Base-by-base conservation (phyloP, 2,113 vertebrate species). In the Chaenogobius annularis region DNA sequence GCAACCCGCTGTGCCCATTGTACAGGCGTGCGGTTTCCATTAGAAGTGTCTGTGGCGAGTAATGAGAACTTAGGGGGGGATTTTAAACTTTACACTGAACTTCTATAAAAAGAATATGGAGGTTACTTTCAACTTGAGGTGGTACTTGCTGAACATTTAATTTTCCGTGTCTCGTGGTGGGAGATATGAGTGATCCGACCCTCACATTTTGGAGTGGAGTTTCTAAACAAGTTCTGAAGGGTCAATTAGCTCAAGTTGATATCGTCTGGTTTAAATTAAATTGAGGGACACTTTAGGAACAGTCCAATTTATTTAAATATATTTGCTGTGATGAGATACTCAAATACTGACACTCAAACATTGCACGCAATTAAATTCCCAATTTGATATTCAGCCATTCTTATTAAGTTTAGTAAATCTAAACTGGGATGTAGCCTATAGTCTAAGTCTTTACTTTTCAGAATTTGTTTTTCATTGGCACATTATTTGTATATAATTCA, bases 251-350 rank as follows among this genome's bases (percentile, higher is more conserved):
- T 76, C 2, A 56, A 61, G 71, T 10, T 70, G 80, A 80, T 79
- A 70, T 54, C 26, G 48, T 13, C 23, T 3, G 10, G 56, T 69
- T 54, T 31, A 56, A 15, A 52, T 43, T 59, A 73, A 69, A 58
- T 71, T 71, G 74, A 77, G 59, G 80, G 37, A 48, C 54, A 63
- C 66, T 83, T 78, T 74, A 67, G 55, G 55, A 78, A 77, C 61
- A 9, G 74, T 77, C 78, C 81, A 88, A 82, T 86, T 86, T 67
- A 73, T 82, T 84, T 72, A 23, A 84, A 83, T 83, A 64, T 3
- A 79, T 40, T 5, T 35, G 47, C 47, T 13, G 14, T 37, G 58
- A 63, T 69, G 58, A 69, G 46, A 69, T 52, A 56, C 73, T 58
- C 78, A 74, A 73, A 66, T 48, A 22, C 69, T 59, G 23, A 40